Conservation (phyloP, 2,888 invertebrate genomes). For the Callosobruchus maculatus region DNA sequence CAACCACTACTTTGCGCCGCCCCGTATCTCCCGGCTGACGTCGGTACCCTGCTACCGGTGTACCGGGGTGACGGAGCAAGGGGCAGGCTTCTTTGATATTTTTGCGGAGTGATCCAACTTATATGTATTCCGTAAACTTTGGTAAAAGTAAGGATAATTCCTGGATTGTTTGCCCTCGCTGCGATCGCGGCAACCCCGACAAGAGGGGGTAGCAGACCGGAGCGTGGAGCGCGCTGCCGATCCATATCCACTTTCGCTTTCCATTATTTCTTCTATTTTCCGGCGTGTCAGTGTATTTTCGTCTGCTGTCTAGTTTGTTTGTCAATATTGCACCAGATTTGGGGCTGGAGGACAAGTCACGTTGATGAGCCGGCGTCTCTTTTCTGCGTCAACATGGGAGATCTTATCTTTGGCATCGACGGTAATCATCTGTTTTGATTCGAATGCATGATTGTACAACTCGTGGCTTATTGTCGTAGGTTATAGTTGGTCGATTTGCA, state of each 20-base stretch:
- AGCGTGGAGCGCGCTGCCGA: neutral
- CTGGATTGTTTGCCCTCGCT: neutral
- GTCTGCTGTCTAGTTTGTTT: neutral
- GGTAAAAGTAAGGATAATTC: neutral
- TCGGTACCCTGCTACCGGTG: no score
- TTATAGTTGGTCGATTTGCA: neutral
- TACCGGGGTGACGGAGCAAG: no score
- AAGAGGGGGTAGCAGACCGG: neutral
- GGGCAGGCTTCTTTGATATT: no score
- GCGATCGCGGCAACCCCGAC: neutral
- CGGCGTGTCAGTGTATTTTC: neutral
- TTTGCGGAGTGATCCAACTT: no score
- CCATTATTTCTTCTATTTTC: neutral
- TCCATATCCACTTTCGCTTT: neutral
- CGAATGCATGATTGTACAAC: neutral
- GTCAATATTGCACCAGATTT: neutral
- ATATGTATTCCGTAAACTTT: no score
- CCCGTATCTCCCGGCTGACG: no score
- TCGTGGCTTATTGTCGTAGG: neutral
- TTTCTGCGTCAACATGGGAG: neutral
- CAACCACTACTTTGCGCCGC: no score
- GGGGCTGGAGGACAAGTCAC: neutral
- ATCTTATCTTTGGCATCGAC: neutral
- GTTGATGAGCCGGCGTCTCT: neutral
- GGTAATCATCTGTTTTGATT: neutral